Base-by-base conservation (phyloP, 2,797 vertebrate species). In the Pseudopleuronectes americanus region DNA sequence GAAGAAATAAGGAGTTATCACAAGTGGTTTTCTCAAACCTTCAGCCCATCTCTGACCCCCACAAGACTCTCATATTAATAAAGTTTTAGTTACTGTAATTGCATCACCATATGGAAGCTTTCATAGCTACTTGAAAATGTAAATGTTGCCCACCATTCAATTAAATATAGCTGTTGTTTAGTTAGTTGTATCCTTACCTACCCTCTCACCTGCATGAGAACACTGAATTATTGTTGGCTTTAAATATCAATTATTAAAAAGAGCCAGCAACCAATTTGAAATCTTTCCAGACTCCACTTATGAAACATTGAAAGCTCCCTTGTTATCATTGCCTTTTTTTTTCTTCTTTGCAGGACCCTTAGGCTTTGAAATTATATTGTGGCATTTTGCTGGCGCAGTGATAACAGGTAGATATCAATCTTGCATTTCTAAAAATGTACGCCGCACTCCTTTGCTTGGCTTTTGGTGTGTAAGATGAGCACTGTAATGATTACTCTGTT, bases 311-410 rank as follows among this genome's bases (percentile, higher is more conserved):
- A 41, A 79, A 68, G 43, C 60, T 41, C 26, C 69, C 26, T 45
- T 80, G 19, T 68, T 64, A 83, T 88, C 70, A 67, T 74, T 68
- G 6, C 36, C 8, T 19, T 45, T 61, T 72, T 68, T 70, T 57
- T 59, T 62, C 21, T 1, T 45, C 63, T 49, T 41, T 24, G 52
- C 4, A 54, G 61, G 55, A 80, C 71, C 87, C 80, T 57, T 5
- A 71, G 90, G 92, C 83, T 81, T 84, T 76, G 64, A 85, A 87
- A 88, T 90, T 74, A 77, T 63, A 70, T 63, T 85, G 84, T 87
- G 88, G 82, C 77, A 87, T 87, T 85, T 90, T 68, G 38, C 79
- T 90, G 89, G 87, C 87, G 4, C 60, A 16, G 41, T 63, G 66
- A 65, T 66, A 71, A 69, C 70, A 75, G 19, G 17, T 57, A 87